Evolutionary conservation across 1,140 invertebrate genomes (phyloP).

Genomic region (Pachyrhynchus sulphureomaculatus): DNA sequence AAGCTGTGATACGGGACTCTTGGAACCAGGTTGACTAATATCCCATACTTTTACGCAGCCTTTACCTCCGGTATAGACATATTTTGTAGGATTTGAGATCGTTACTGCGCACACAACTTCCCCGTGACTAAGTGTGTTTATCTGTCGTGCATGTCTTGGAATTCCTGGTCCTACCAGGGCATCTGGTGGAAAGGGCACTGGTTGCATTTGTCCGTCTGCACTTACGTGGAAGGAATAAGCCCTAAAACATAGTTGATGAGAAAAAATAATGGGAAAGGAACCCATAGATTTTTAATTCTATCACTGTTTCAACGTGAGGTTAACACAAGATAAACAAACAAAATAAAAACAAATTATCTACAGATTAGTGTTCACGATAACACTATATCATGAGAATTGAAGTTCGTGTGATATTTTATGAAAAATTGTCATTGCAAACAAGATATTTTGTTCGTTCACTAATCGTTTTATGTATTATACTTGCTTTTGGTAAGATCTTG

Average conservation of each 20-base stretch:
- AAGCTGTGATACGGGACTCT: conserved; percentile 85
- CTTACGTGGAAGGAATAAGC: conserved; percentile 93
- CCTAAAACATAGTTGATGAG: conserved; percentile 55
- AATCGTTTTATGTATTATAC: too few relatives aligned
- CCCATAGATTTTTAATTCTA: too few relatives aligned
- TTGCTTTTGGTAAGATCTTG: too few relatives aligned
- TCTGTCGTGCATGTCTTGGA: conserved; percentile 85
- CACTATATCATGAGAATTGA: too few relatives aligned
- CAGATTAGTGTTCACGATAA: too few relatives aligned
- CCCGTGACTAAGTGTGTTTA: conserved; percentile 90
- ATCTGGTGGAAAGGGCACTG: conserved; percentile 94
- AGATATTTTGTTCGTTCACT: too few relatives aligned
- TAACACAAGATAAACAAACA: too few relatives aligned
- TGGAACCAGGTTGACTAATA: conserved; percentile 78
- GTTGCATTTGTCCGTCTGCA: conserved; percentile 85
- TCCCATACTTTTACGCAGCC: conserved; percentile 98
- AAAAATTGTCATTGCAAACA: too few relatives aligned
- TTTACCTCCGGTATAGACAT: conserved; percentile 98
- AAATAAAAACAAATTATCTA: too few relatives aligned
- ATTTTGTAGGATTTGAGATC: conserved; percentile 87
- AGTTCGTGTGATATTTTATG: too few relatives aligned
- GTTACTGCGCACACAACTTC: conserved; percentile 91
- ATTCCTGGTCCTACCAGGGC: conserved; percentile 90
- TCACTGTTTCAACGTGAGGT: too few relatives aligned
- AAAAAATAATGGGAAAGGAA: too few relatives aligned